phyloP scores from a whole-genome alignment of 2,797 vertebrate species.

The Argyrosomus regius region DNA sequence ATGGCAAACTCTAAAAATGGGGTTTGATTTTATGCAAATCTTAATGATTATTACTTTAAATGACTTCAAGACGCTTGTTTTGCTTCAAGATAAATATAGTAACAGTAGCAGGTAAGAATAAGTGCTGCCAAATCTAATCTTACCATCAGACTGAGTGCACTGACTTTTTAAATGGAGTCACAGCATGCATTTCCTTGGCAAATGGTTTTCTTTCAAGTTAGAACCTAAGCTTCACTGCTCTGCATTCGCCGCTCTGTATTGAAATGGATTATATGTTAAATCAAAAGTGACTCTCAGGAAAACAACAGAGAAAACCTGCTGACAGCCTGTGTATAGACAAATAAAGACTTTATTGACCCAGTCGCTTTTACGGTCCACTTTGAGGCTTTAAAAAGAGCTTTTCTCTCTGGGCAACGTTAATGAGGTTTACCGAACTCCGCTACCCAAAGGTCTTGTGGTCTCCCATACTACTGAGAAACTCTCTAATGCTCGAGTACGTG shows the following conservation, averaged over 20 bases:
- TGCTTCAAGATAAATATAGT: neutral
- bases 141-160: neutral
- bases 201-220: conserved; percentile 39
- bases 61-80: conserved; percentile 3
- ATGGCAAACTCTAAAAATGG: neutral
- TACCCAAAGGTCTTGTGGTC: conserved; percentile 42
- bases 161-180: conserved; percentile 44
- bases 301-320: conserved; percentile 64
- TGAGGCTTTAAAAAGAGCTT: conserved; percentile 43
- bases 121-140: conserved; percentile 10
- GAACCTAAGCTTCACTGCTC: conserved; percentile 31
- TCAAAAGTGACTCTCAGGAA: conserved; percentile 71
- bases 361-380: conserved; percentile 38
- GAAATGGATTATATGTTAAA: conserved; percentile 69
- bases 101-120: conserved; percentile 11
- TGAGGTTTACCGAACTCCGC: conserved; percentile 52
- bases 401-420: conserved; percentile 53
- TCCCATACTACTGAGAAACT: conserved; percentile 15
- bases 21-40: neutral
- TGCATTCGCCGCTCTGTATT: conserved; percentile 41
- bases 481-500: conserved; percentile 24
- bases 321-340: conserved; percentile 60
- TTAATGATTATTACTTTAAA: neutral
- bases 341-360: conserved; percentile 62
- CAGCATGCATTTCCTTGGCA: conserved; percentile 31